Evolutionary conservation across 2,113 vertebrate genomes (phyloP), one percentile per base, ranked within the genome.

Genomic region (Trogon melanurus): DNA sequence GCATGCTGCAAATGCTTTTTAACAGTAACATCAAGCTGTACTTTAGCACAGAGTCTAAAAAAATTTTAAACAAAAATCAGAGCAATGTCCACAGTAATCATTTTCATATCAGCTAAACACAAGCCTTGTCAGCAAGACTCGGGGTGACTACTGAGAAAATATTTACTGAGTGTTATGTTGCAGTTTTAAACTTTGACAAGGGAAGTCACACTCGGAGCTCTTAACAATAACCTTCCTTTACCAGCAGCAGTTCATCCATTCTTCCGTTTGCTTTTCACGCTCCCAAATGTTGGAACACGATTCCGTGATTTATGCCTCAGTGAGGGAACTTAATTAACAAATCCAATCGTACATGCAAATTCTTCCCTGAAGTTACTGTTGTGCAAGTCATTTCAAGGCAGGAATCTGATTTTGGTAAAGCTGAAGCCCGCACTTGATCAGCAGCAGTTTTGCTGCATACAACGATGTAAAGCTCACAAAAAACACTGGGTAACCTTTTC

Each of bases 51-150:
- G 4, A 19, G 34, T 16, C 29, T 41, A 41, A 18, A 11, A 80
- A 53, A 26, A 45, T 8, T 27, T n/a, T 30, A 9, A 71, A 69
- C 23, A 56, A 61, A 57, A 70, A 62, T 58, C 19, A 64, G 67
- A 80, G 38, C 22, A 56, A 54, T 11, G 44, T 89, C 44, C 44
- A 66, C 57, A n/a, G 36, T 6, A 38, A 66, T 13, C 9, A 36
- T 2, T 9, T 78, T 30, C 17, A 60, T 38, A 71, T 60, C 54
- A 83, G 19, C 25, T 4, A 25, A 53, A 78, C 1, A 0, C 16
- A 73, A 38, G 5, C 0, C 0, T 3, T 26, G 27, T 12, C 62
- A 66, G 18, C 25, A 58, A 25, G 36, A 34, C 18, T 3, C 29
- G 11, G 11, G 5, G 16, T n/a, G 41, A 75, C 17, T 47, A 29